These are phyloP conservation scores for Drymonia ruficornis DNA, from an alignment of 2,888 invertebrate genomes.

Conservation along the genomic window DNA sequence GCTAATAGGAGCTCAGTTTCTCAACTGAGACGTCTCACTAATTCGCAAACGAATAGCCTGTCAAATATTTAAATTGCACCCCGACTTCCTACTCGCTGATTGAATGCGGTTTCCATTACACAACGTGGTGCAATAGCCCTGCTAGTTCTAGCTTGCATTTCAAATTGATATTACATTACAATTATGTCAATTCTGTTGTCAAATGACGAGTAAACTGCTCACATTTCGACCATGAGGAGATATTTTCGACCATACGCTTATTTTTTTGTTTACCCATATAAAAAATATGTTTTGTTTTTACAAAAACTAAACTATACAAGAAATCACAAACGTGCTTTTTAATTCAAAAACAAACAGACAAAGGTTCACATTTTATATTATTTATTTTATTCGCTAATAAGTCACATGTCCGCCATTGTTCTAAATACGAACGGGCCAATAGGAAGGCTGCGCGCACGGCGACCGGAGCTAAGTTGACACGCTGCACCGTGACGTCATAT, in stretches of 20 bases:
- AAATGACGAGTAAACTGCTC: too few relatives aligned
- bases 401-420: slow-evolving; percentile 63
- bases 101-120: slow-evolving; percentile 73
- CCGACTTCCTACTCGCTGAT: slow-evolving; percentile 70
- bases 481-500: slow-evolving; percentile 26
- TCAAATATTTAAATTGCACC: slow-evolving; percentile 74
- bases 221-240: too few relatives aligned
- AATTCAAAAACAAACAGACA: too few relatives aligned
- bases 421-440: slow-evolving; percentile 63
- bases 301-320: too few relatives aligned
- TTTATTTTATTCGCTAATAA: neutral
- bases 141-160: slow-evolving; percentile 27
- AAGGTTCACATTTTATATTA: too few relatives aligned
- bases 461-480: slow-evolving; percentile 42
- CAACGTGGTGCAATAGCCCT: slow-evolving; percentile 55
- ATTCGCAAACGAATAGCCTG: slow-evolving; percentile 54
- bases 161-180: slow-evolving; percentile 15
- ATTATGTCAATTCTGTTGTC: too few relatives aligned
- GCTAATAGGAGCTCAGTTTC: slow-evolving; percentile 33
- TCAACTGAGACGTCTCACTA: slow-evolving; percentile 34
- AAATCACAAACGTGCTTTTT: too few relatives aligned
- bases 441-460: slow-evolving; percentile 25
- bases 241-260: too few relatives aligned
- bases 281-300: too few relatives aligned
- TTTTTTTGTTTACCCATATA: too few relatives aligned